Conservation (phyloP, 2,113 vertebrate genomes). For the Dipodomys stephensi region DNA sequence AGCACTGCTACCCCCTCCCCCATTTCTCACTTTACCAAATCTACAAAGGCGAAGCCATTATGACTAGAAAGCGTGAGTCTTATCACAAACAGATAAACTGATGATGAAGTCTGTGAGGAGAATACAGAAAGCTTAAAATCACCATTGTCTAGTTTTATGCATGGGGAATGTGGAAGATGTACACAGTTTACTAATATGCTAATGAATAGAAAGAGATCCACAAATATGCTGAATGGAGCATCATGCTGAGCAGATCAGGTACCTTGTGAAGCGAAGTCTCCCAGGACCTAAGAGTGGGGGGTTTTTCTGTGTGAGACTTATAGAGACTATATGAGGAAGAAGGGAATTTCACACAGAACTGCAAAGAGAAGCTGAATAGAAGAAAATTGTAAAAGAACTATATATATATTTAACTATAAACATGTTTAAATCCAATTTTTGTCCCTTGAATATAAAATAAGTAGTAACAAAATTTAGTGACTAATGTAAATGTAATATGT, state of each 20-base stretch:
- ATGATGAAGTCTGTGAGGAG: neutral
- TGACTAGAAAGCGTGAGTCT: neutral
- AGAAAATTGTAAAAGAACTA: neutral
- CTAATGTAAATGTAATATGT: neutral
- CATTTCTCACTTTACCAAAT: neutral
- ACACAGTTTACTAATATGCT: neutral
- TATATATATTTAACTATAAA: neutral
- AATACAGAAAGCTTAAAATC: neutral
- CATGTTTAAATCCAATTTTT: neutral
- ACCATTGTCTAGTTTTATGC: neutral
- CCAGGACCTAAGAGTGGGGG: neutral
- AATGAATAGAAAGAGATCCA: neutral
- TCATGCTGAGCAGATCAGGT: neutral
- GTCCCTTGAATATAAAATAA: conserved; percentile 31
- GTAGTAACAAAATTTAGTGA: neutral
- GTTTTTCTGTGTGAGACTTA: neutral
- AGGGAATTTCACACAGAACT: neutral
- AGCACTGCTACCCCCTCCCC: neutral
- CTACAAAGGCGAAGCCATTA: conserved; percentile 13
- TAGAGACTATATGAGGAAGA: neutral
- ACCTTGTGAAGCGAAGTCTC: neutral
- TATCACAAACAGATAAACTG: neutral
- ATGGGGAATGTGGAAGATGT: neutral
- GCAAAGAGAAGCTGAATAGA: neutral
- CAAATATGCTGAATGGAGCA: neutral